A percentile compares a stretch with the other conserved stretches of the same genome.
phyloP scores from a whole-genome alignment of 2,797 vertebrate genomes.

The Melanotaenia nigrans region DNA sequence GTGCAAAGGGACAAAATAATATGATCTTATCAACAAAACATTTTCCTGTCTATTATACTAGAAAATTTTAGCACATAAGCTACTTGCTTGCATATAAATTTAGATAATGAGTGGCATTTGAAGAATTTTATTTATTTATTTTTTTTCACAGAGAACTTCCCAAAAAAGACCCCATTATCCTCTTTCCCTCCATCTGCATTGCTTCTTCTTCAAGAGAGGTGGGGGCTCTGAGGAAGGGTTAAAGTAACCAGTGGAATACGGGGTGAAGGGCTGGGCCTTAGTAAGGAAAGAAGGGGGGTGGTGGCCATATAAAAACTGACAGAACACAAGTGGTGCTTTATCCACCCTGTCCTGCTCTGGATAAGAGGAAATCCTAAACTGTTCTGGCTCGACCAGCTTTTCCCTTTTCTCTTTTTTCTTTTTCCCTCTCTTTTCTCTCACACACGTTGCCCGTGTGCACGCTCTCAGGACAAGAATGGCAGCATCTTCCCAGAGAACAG shows the following conservation, averaged over 20 bases:
- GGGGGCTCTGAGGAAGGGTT: conserved; percentile 68
- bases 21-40: conserved; percentile 19
- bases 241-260: conserved; percentile 65
- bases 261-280: conserved; percentile 74
- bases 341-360: conserved; percentile 70
- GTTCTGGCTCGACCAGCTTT: conserved; percentile 51
- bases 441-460: conserved; percentile 45
- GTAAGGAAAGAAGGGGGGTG: conserved; percentile 38
- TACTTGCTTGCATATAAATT: not conserved
- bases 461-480: conserved; percentile 67
- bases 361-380: conserved; percentile 77
- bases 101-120: conserved; percentile 40
- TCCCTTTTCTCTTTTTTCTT: conserved; percentile 40
- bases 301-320: conserved; percentile 73
- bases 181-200: conserved; percentile 45
- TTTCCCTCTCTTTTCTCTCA: conserved; percentile 56
- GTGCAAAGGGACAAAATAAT: conserved; percentile 27
- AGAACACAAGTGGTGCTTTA: conserved; percentile 80
- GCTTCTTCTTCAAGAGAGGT: conserved; percentile 40
- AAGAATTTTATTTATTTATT: conserved; percentile 40
- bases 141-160: conserved; percentile 31
- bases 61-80: not conserved
- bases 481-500: conserved; percentile 60
- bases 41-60: not conserved
- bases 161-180: conserved; percentile 47